phyloP scores from a whole-genome alignment of 2,888 invertebrate genomes.

The Biston betularia region DNA sequence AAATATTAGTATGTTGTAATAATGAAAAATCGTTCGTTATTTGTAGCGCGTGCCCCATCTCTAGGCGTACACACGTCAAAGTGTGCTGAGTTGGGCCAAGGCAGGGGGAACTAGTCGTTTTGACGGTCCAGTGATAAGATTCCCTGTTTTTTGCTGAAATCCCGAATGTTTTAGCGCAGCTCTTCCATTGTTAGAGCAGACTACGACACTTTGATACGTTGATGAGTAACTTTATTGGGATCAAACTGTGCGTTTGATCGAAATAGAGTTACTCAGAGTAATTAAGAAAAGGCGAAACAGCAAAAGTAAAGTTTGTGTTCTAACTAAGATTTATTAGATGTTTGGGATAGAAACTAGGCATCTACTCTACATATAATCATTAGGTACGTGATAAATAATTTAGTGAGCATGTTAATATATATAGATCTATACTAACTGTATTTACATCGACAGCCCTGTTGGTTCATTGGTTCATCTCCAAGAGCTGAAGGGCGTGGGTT shows the following conservation, averaged over 20 bases:
- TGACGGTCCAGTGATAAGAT: constrained; percentile 33
- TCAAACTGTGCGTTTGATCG: not conserved
- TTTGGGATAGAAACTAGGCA: too few species aligned
- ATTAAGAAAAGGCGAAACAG: not conserved
- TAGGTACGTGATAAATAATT: too few species aligned
- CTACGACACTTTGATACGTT: constrained; percentile 27
- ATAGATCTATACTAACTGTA: too few species aligned
- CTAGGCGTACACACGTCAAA: constrained; percentile 34
- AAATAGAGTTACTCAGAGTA: not conserved
- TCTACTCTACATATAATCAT: too few species aligned
- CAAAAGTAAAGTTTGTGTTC: too few species aligned
- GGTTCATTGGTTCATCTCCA: too few species aligned
- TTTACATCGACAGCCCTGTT: too few species aligned
- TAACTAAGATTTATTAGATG: too few species aligned
- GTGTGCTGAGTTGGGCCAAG: constrained; percentile 36
- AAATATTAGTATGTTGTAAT: not conserved
- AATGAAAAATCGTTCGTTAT: constrained; percentile 1
- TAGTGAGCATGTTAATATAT: too few species aligned
- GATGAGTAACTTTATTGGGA: constrained; percentile 5
- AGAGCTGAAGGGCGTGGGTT: too few species aligned
- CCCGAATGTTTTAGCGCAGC: constrained; percentile 19
- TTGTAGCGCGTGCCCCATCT: not conserved
- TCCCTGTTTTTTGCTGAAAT: constrained; percentile 35
- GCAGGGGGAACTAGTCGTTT: constrained; percentile 32
- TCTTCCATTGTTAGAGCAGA: constrained; percentile 31